Evolutionary conservation across 2,113 vertebrate genomes (phyloP).

Genomic region (Hydrochoerus hydrochaeris): DNA sequence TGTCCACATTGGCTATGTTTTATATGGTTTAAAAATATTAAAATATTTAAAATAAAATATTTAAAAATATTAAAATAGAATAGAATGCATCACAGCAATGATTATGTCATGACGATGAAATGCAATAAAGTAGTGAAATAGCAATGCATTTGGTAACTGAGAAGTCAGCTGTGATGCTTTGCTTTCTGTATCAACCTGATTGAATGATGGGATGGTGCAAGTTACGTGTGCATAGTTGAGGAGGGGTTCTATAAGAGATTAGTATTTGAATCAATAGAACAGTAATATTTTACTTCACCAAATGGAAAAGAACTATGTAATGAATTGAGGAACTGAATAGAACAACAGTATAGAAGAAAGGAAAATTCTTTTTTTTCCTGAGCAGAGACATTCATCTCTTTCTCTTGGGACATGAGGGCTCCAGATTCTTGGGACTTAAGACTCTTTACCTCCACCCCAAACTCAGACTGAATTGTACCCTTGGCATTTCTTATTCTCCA

Average conservation of each 20-base stretch:
- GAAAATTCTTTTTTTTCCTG: not conserved
- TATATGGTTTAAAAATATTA: not conserved
- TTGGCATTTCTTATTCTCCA: not conserved
- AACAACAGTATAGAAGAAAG: not conserved
- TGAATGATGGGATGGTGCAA: not conserved
- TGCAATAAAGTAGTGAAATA: not conserved
- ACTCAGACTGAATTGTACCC: too few relatives aligned
- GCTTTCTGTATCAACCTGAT: not conserved
- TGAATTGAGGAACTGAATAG: not conserved
- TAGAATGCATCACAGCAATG: too few relatives aligned
- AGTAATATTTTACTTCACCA: not conserved
- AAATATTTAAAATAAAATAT: too few relatives aligned
- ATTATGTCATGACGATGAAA: not conserved
- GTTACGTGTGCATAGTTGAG: too few relatives aligned
- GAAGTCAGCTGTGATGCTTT: not conserved
- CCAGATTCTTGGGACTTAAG: not conserved
- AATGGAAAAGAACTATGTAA: too few relatives aligned
- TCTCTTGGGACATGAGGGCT: not conserved
- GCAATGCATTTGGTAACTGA: not conserved
- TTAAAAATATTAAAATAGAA: too few relatives aligned
- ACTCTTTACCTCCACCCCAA: not conserved
- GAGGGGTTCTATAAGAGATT: not conserved
- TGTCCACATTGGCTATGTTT: not conserved
- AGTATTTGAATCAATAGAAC: not conserved
- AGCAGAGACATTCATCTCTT: not conserved